Evolutionary conservation across 92 coral and sea anemone genomes (phyloP).

Genomic region (Palythoa grandiflora): DNA sequence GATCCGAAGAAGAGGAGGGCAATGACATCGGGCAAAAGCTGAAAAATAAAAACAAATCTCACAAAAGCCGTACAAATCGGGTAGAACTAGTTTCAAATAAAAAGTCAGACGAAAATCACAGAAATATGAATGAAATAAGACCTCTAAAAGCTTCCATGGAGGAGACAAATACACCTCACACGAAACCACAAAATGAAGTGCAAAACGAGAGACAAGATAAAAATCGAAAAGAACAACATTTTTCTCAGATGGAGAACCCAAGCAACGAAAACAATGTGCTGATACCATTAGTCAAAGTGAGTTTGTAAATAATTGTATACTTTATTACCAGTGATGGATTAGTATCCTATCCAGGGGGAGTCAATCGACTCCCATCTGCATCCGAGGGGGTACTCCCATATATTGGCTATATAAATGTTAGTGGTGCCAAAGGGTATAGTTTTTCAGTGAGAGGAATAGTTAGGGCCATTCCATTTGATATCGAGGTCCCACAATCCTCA

Average conservation of each 20-base stretch:
- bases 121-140: not conserved
- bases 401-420: no score
- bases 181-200: not conserved
- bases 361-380: no score
- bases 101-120: not conserved
- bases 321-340: no score
- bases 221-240: not conserved
- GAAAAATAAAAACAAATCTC: not conserved
- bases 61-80: not conserved
- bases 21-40: not conserved
- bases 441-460: not conserved
- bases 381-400: no score
- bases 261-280: constrained; percentile 26
- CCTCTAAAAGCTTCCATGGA: not conserved
- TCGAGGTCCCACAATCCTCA: no score
- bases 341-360: no score
- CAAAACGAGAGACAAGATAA: not conserved
- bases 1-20: not conserved
- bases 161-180: not conserved
- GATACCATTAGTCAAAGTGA: constrained; percentile 38
- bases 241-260: not conserved
- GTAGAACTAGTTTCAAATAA: not conserved
- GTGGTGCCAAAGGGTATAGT: no score
- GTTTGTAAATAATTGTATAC: not conserved
- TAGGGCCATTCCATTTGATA: not conserved